phyloP scores from a whole-genome alignment of 2,888 invertebrate genomes.

The Harmothoe impar region DNA sequence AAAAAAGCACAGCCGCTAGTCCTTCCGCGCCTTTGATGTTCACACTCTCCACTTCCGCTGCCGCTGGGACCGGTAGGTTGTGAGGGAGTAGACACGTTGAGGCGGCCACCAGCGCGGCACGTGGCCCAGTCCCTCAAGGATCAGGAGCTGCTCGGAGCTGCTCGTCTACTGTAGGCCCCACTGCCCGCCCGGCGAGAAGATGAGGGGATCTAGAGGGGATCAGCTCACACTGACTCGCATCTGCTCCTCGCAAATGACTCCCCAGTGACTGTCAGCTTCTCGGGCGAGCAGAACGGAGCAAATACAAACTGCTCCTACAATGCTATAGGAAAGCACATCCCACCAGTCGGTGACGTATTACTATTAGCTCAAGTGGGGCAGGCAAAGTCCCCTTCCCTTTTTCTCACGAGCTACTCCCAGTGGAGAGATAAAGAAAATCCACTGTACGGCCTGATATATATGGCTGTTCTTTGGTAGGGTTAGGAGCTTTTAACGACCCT shows the following conservation, averaged over 20 bases:
- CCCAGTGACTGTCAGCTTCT: conserved; percentile 1
- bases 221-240: conserved; percentile 24
- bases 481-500: neutral
- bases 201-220: conserved; percentile 24
- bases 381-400: neutral
- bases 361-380: conserved; percentile 12
- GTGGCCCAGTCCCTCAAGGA: neutral
- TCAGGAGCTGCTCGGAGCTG: conserved; percentile 5
- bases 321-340: neutral
- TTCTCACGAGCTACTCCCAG: neutral
- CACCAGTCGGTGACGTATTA: neutral
- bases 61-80: conserved; percentile 50
- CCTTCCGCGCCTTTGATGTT: conserved; percentile 2
- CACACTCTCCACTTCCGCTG: conserved; percentile 18
- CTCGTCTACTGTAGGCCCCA: neutral
- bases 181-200: neutral
- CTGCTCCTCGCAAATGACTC: conserved; percentile 9
- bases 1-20: conserved; percentile 14
- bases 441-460: neutral
- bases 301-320: conserved; percentile 6
- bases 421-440: neutral
- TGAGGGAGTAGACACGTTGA: neutral
- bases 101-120: conserved; percentile 22
- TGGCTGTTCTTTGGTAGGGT: neutral
- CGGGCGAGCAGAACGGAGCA: conserved; percentile 36